phyloP scores from a whole-genome alignment of 2,113 vertebrate genomes.

The Toxostoma redivivum region DNA sequence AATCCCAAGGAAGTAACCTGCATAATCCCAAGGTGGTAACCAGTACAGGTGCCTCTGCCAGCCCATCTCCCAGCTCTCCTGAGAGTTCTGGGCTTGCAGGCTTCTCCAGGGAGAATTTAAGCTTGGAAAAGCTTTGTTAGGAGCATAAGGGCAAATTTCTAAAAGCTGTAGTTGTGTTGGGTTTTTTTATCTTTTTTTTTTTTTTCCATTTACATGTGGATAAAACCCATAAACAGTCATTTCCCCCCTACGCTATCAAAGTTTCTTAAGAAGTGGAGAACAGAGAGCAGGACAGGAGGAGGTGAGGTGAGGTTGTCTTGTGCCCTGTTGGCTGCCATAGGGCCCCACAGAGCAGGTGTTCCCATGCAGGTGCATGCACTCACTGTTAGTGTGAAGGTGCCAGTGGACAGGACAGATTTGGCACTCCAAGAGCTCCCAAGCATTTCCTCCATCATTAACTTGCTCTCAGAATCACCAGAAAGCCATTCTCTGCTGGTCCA shows the following conservation, averaged over 20 bases:
- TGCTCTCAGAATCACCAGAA: not conserved
- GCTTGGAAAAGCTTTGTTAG: not conserved
- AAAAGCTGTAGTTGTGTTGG: not conserved
- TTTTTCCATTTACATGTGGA: not conserved
- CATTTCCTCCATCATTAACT: not conserved
- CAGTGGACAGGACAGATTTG: not conserved
- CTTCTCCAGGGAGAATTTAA: not conserved
- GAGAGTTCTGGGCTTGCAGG: fast-evolving
- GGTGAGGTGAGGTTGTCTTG: not conserved
- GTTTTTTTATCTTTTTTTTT: fast-evolving
- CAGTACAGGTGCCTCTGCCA: not conserved
- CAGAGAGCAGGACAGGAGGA: not conserved
- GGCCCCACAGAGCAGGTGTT: not conserved
- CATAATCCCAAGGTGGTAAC: not conserved
- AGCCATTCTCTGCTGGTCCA: not conserved
- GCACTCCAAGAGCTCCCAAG: not conserved
- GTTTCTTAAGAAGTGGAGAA: not conserved
- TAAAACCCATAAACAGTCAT: not conserved
- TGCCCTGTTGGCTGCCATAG: fast-evolving
- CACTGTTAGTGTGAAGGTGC: not conserved
- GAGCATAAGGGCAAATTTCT: not conserved
- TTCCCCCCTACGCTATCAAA: fast-evolving
- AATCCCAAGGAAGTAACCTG: not conserved
- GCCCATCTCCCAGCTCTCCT: not conserved
- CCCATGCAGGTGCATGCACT: not conserved